Base-by-base conservation (phyloP, 1,140 invertebrate genomes). In the Trachymyrmex septentrionalis region DNA sequence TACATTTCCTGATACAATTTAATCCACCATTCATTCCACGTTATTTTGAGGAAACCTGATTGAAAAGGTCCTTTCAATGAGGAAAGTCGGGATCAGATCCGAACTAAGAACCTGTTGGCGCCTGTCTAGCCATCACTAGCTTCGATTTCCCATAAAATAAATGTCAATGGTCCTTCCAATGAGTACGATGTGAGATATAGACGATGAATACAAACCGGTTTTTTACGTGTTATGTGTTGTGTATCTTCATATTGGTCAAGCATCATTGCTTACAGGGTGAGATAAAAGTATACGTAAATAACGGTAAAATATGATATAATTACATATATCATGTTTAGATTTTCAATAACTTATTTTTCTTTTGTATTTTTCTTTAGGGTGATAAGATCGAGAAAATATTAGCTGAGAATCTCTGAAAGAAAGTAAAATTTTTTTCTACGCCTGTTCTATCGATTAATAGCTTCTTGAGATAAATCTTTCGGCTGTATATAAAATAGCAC, bases 101-200 rank as follows among this genome's bases (percentile, higher is more conserved):
- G 7, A 27, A 19, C n/a, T 3, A 12, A 67, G 34, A 3, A 30
- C 3, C 12, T 10, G 3, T 50, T 24, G 55, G 67, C 34, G 38
- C 38, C 38, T 34, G 12, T 73, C 16, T 50, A 81, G 34, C 30
- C 3, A 82, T 61, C 24, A 5, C 16, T 21, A 59, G n/a, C 21
- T 61, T 73, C 67, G 38, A 82, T 73, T 84, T 61, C 19, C 55
- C 24, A 7, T 63, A 84, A 84, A 73, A 73, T 24, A 63, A 84
- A 84, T 84, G 55, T 61, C 63, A 73, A 84, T 50, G 55, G 73
- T 61, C 16, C n/a, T 21, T 9, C 19, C 30, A 34, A 34, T 61
- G 53, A 14, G 3, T 34, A 21, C 4, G 44, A 59, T 50, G 24
- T 1, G 27, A 82, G 38, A 30, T 82, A 72, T 14, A 16, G 1